Conservation (phyloP, 2,113 vertebrate species). For the Hucho hucho region DNA sequence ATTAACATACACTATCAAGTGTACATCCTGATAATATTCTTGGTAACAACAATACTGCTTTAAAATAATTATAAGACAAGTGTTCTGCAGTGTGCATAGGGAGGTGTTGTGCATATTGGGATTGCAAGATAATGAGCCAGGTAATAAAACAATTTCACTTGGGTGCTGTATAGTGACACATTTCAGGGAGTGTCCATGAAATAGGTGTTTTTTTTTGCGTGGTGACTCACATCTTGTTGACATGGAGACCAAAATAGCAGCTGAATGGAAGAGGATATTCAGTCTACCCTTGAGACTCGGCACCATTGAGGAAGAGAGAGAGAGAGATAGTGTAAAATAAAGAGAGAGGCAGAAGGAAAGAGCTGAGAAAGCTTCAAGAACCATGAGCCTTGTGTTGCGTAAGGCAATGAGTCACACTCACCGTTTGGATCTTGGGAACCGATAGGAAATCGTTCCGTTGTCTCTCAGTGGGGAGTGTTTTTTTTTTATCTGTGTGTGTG, state of each 20-base stretch:
- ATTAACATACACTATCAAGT: too few species aligned
- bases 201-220: constrained; percentile 31
- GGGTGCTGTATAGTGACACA: constrained; percentile 49
- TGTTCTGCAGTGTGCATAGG: too few species aligned
- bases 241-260: constrained; percentile 69
- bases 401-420: constrained; percentile 72
- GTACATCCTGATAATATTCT: too few species aligned
- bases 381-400: constrained; percentile 68
- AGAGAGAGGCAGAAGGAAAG: constrained; percentile 44
- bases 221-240: constrained; percentile 72
- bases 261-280: constrained; percentile 69
- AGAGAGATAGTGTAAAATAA: too few species aligned
- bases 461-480: constrained; percentile 60
- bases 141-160: not conserved
- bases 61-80: too few species aligned
- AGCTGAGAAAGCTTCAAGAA: constrained; percentile 56
- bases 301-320: constrained; percentile 56
- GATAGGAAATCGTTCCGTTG: constrained; percentile 69
- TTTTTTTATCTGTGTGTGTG: constrained; percentile 52
- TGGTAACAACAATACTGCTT: too few species aligned
- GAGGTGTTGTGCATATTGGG: not conserved
- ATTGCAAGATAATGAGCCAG: not conserved
- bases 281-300: constrained; percentile 68
- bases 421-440: constrained; percentile 68
- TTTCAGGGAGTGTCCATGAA: constrained; percentile 56